Evolutionary conservation across 2,113 vertebrate species (phyloP).

Genomic region (Dromaius novaehollandiae): DNA sequence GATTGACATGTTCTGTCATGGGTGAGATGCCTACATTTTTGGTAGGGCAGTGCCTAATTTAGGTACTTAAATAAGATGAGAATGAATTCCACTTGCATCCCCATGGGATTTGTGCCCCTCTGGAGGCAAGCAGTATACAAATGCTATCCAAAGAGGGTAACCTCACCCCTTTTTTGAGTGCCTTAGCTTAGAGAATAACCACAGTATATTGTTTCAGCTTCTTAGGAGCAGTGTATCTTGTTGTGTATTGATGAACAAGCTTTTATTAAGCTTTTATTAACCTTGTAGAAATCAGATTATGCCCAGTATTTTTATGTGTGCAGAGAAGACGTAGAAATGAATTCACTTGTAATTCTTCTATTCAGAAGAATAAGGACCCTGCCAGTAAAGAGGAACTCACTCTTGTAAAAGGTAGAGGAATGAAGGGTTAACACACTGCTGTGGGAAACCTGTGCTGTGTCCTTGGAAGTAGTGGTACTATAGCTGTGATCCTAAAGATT

Average conservation of each 20-base stretch:
- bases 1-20: neutral
- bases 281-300: neutral
- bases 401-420: neutral
- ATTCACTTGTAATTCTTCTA: neutral
- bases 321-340: neutral
- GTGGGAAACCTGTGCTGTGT: neutral
- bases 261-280: neutral
- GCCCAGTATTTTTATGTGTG: neutral
- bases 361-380: neutral
- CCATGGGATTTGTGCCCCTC: neutral
- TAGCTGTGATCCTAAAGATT: neutral
- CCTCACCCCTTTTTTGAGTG: neutral
- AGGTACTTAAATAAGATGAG: neutral
- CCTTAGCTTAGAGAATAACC: neutral
- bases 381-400: neutral
- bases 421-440: rapidly evolving
- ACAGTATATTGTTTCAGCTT: neutral
- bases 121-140: neutral
- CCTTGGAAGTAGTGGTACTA: neutral
- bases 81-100: neutral
- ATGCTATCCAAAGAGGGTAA: neutral
- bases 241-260: neutral
- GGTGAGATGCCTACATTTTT: neutral
- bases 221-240: neutral
- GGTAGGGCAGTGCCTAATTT: neutral